Evolutionary conservation across 2,888 invertebrate genomes (phyloP), one percentile per base, ranked within the genome.

Genomic region (Chrysopilus asiliformis): DNA sequence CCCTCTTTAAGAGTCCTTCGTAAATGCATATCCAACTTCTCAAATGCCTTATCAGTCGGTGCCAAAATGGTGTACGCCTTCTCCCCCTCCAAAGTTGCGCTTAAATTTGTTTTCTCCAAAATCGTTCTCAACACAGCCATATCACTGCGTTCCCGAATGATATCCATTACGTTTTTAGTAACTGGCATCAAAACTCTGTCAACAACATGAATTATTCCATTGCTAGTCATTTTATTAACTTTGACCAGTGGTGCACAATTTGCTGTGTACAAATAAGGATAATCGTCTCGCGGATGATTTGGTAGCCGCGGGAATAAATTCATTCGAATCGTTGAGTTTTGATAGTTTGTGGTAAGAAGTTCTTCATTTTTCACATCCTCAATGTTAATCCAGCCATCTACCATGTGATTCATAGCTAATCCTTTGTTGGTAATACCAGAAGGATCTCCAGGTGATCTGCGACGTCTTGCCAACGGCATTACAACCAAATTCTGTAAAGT

Each of bases 21-120:
- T 22, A 70, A 57, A 40, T 61, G 58, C 26, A 65, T 60, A 40
- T 68, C 70, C 47, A 76, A 50, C 50, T 72, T 71, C 20, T 68
- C 67, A 45, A 80, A 78, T 15, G 80, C 81, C 26, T 67, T 68
- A 53, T 81, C 72, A 5, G 74, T 71, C 28, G 74, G 76, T 17
- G 76, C 78, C 48, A 79, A 72, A 15, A 79, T 56, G 2, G 79
- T 79, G 49, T 62, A 72, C 19, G 61, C 76, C 55, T 58, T 58
- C 4, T 57, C 50, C 3, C 64, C 70, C 35, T 71, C 66, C 42
- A 79, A 58, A 34, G 66, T 55, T 39, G 68, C 65, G 25, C 65
- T 65, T 12, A 77, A 53, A 32, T 70, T 70, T 22, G 72, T 71
- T 44, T 68, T 68, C 44, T 72, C 68, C 43, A 79, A 53, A 30